These are phyloP conservation scores for Acrocephalus arundinaceus DNA, from an alignment of 2,113 vertebrate genomes.

Conservation along the genomic window DNA sequence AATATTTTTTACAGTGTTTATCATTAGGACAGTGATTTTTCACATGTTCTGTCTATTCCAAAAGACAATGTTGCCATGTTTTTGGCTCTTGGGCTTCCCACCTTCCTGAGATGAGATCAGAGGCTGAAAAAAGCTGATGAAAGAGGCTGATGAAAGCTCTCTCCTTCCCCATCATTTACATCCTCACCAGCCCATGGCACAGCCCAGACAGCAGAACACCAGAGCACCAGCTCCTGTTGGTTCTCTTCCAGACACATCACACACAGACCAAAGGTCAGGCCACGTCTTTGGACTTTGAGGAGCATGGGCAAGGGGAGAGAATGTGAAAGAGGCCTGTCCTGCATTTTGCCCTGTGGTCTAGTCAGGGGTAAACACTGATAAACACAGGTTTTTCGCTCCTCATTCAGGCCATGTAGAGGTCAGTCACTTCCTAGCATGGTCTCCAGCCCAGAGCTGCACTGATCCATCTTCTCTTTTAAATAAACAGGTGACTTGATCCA, in stretches of 20 bases:
- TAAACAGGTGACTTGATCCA: background rate
- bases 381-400: background rate
- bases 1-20: conserved; percentile 47
- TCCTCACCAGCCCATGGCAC: rapidly evolving
- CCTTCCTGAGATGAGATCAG: conserved; percentile 6
- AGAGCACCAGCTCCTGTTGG: background rate
- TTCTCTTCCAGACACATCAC: background rate
- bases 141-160: background rate
- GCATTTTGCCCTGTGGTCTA: background rate
- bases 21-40: conserved; percentile 51
- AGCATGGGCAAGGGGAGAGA: background rate
- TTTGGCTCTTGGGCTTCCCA: background rate
- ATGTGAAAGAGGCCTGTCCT: background rate
- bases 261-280: background rate
- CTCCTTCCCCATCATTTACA: background rate
- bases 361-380: background rate
- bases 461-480: background rate
- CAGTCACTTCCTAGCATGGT: background rate
- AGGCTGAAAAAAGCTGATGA: background rate
- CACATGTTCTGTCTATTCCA: conserved; percentile 31
- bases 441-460: background rate
- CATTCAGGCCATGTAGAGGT: background rate
- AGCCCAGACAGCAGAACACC: rapidly evolving
- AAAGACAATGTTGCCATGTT: conserved; percentile 1
- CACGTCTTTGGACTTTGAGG: background rate